phyloP scores from a whole-genome alignment of 2,113 vertebrate genomes.

The Mobula hypostoma region DNA sequence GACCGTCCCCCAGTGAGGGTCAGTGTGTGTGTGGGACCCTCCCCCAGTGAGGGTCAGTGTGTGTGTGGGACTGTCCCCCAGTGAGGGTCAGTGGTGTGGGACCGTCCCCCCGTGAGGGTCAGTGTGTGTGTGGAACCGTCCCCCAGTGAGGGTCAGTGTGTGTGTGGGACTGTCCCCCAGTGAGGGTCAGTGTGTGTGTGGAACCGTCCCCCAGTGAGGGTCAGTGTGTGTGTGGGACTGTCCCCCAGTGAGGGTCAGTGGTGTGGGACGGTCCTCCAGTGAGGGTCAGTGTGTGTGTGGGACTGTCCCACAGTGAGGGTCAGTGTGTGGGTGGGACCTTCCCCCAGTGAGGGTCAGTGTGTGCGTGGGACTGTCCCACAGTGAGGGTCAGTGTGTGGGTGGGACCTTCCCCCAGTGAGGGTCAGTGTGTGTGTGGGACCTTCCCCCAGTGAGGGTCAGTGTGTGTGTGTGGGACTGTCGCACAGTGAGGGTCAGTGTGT shows the following conservation, averaged over 20 bases:
- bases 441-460: not conserved
- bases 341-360: not conserved
- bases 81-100: not conserved
- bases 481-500: not conserved
- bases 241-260: not conserved
- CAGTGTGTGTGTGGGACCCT: not conserved
- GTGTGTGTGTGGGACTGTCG: not conserved
- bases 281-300: not conserved
- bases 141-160: not conserved
- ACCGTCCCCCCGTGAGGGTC: not conserved
- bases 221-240: not conserved
- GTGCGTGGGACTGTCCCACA: not conserved
- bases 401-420: not conserved
- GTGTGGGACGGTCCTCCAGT: not conserved
- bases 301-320: not conserved
- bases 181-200: not conserved
- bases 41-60: not conserved
- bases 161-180: not conserved
- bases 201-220: not conserved
- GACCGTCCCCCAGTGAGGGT: not conserved
- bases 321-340: not conserved
- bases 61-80: no score
- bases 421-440: not conserved
- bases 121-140: not conserved
- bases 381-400: not conserved